Conservation (phyloP, 2,113 vertebrate genomes). For the Actenoides lindsayi region DNA sequence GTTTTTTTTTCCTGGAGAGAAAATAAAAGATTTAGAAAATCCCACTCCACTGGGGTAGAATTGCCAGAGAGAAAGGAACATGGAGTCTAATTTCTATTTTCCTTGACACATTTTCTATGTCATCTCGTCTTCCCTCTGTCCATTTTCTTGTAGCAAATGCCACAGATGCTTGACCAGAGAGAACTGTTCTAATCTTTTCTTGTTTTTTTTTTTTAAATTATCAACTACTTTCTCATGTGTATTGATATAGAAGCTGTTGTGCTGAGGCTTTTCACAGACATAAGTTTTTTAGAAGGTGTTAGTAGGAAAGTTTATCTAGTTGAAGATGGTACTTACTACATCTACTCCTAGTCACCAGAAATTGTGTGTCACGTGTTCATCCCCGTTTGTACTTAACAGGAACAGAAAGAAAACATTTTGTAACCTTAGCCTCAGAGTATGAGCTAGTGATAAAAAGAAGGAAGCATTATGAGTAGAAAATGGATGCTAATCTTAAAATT, state of each 20-base stretch:
- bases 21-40: background rate
- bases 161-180: background rate
- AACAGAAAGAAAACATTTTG: slow-evolving; percentile 5
- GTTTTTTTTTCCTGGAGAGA: background rate
- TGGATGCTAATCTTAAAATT: background rate
- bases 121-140: background rate
- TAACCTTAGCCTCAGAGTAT: background rate
- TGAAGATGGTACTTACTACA: background rate
- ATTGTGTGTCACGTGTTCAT: background rate
- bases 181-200: background rate
- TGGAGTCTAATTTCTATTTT: background rate
- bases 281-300: background rate
- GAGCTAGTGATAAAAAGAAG: background rate
- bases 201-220: background rate
- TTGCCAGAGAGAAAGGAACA: background rate
- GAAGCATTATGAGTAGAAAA: background rate
- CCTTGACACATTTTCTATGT: background rate
- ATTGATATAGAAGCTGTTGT: background rate
- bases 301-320: background rate
- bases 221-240: background rate
- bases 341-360: background rate
- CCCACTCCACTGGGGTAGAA: background rate
- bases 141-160: background rate
- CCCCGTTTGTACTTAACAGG: background rate
- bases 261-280: background rate